Base-by-base conservation (phyloP, 2,888 invertebrate species). In the Chironomus riparius region DNA sequence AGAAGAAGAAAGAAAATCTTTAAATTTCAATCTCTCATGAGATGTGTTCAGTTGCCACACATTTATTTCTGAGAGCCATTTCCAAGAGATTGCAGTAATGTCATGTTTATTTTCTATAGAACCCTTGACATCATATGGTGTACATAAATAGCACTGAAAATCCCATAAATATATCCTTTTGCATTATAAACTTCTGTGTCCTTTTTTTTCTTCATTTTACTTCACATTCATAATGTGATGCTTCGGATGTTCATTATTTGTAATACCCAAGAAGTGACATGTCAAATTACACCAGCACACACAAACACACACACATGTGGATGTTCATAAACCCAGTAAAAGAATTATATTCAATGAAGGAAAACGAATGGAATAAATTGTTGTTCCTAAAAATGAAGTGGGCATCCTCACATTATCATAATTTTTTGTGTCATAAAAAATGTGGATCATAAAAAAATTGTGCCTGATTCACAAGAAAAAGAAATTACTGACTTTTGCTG, bases 21-120 rank as follows among this genome's bases (percentile, higher is more conserved):
- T 48, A 21, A 65, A 68, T 61, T 74, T 74, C 68, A 68, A 74
- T 74, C 74, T 74, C 73, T 28, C 65, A 21, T 21, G 65, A 65
- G 65, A 56, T 7, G n/a, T 18, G 15, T 50, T 50, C 15, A n/a
- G 50, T 50, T 50, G 50, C 15, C 50, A 50, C 50, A 50, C n/a
- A 50, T 50, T 56, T 18, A 7, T 56, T 56, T 15, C 56, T 56
- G 5, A 4, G 28, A 28, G 28, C 28, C 28, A 28, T 28, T 50
- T 50, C 15, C 5, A 56, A 56, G n/a, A 56, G 18, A 56, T 18
- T 56, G 50, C 13, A 50, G 13, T 13, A 50, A 50, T 50, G 15
- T 38, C 38, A 38, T 38, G 38, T 38, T 38, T 38, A 38, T 38
- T 38, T 38, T 38, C 38, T 38, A 38, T 38, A 10, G 38, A 38